phyloP scores from a whole-genome alignment of 2,113 vertebrate genomes.

The Mellivora capensis region DNA sequence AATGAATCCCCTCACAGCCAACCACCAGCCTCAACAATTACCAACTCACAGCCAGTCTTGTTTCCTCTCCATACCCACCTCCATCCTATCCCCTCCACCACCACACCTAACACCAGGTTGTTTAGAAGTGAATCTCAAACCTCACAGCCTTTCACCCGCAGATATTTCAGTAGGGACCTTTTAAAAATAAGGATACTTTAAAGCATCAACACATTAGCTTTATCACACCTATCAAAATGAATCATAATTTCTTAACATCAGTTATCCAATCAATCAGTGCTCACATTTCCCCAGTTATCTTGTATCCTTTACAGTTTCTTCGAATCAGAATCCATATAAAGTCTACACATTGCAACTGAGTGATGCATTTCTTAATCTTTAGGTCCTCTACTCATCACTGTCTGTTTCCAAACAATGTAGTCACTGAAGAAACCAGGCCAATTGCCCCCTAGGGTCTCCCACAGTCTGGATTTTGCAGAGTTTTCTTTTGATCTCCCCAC shows the following conservation, averaged over 20 bases:
- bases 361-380: not conserved
- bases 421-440: not conserved
- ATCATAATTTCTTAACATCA: not conserved
- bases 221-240: not conserved
- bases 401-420: not conserved
- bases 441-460: not conserved
- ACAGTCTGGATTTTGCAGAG: not conserved
- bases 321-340: not conserved
- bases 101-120: rapidly evolving
- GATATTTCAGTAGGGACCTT: not conserved
- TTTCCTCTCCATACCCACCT: not conserved
- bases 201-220: not conserved
- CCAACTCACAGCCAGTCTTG: not conserved
- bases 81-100: not conserved
- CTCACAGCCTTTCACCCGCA: not conserved
- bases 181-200: not conserved
- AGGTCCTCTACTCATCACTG: not conserved
- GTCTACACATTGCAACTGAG: not conserved
- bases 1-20: not conserved
- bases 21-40: not conserved
- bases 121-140: not conserved
- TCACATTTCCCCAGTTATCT: not conserved
- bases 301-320: not conserved
- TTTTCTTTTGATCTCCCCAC: not conserved
- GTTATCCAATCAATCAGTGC: not conserved